phyloP scores from a whole-genome alignment of 2,113 vertebrate species.

The Zeus faber region DNA sequence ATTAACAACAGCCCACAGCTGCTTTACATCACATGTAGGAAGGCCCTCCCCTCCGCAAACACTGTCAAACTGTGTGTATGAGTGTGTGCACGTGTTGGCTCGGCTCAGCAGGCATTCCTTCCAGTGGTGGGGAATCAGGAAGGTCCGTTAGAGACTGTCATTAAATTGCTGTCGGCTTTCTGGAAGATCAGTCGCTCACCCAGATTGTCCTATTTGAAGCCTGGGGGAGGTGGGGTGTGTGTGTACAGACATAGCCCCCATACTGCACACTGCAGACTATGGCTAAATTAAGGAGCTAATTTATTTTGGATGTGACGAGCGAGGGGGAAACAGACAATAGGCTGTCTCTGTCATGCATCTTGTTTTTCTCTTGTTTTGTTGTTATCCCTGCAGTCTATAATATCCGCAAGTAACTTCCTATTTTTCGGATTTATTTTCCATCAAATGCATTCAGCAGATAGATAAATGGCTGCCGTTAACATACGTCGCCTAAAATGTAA shows the following conservation, averaged over 20 bases:
- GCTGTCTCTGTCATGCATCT: no score
- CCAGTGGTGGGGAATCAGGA: neutral
- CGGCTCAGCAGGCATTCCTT: neutral
- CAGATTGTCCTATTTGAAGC: constrained; percentile 1
- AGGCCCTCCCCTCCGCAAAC: no score
- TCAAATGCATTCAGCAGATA: no score
- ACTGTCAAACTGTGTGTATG: neutral
- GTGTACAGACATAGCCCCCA: constrained; percentile 15
- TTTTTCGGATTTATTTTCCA: no score
- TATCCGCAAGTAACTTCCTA: no score
- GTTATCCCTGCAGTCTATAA: no score
- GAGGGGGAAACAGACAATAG: no score
- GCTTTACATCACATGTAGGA: constrained; percentile 4
- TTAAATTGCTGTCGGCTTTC: constrained; percentile 2
- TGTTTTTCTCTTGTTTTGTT: no score
- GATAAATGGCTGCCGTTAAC: no score
- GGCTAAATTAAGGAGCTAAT: constrained; percentile 35
- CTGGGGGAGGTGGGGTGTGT: neutral
- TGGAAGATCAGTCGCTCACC: neutral
- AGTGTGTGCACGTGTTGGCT: neutral
- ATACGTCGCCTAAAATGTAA: no score
- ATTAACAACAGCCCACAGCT: constrained; percentile 4
- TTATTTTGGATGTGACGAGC: neutral
- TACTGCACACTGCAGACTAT: constrained; percentile 32
- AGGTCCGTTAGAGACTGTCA: neutral